Evolutionary conservation across 2,797 vertebrate genomes (phyloP).

Genomic region (Silurus aristotelis): DNA sequence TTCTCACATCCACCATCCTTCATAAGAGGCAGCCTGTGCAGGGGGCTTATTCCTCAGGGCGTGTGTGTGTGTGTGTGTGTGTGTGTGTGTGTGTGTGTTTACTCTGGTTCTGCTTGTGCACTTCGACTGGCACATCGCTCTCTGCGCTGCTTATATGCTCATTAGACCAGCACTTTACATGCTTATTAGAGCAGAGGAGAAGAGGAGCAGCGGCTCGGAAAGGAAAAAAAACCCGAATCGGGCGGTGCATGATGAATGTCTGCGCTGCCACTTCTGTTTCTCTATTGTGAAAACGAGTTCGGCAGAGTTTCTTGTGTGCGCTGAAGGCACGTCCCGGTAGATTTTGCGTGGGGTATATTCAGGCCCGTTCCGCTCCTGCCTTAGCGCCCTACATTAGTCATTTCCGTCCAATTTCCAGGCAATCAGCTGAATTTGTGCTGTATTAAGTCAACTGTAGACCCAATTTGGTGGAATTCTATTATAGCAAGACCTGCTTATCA

Average conservation of each 20-base stretch:
- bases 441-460: slow-evolving; percentile 41
- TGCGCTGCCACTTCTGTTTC: slow-evolving; percentile 47
- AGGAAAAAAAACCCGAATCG: slow-evolving; percentile 8
- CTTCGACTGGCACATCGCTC: slow-evolving; percentile 45
- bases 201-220: slow-evolving; percentile 30
- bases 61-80: too few relatives aligned
- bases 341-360: slow-evolving; percentile 42
- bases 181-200: slow-evolving; percentile 33
- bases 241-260: slow-evolving; percentile 52
- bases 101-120: slow-evolving; percentile 24
- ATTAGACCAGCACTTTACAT: slow-evolving; percentile 49
- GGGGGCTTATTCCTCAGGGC: slow-evolving; percentile 45
- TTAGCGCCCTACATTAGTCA: slow-evolving; percentile 45
- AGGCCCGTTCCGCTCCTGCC: slow-evolving; percentile 43
- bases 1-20: slow-evolving; percentile 53
- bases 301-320: neutral
- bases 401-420: slow-evolving; percentile 48
- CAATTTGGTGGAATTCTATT: slow-evolving; percentile 24
- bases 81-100: too few relatives aligned
- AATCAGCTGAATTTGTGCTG: slow-evolving; percentile 48
- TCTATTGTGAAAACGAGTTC: slow-evolving; percentile 48
- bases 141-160: slow-evolving; percentile 45
- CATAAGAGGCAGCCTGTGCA: slow-evolving; percentile 47
- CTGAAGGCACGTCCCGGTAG: neutral
- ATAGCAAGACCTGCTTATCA: slow-evolving; percentile 9